Evolutionary conservation across 2,797 vertebrate species (phyloP), one percentile per base, ranked within the genome.

Genomic region (Acanthopagrus latus): DNA sequence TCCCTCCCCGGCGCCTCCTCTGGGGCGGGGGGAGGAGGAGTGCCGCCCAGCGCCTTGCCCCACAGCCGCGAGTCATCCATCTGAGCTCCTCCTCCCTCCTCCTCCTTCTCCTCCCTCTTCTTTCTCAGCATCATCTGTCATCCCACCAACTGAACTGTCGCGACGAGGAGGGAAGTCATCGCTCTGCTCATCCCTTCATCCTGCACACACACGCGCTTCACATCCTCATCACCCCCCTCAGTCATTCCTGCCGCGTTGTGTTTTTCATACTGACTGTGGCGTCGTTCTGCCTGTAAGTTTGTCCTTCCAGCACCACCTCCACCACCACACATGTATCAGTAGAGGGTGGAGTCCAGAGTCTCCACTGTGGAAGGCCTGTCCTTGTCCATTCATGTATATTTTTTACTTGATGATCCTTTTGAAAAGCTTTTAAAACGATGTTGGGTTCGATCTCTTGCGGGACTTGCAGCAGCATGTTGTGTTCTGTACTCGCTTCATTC

Each of bases 51-150:
- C 78, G 92, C 90, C 92, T 93, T 93, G 88, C 86, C 95, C 27
- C 91, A 94, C 86, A 95, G 93, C 94, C 84, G 91, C 85, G 93
- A 97, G 88, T 95, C 95, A 29, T 95, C 95, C 0, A 93, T 97
- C 89, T 97, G 95, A 97, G 91, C 93, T 87, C 75, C 82, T 70
- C 71, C 72, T 69, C 76, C 56, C 25, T 27, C 78, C 46, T 38
- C 59, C 14, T 50, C 17, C 51, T 75, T 68, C 47, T 62, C 33
- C 27, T 27, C 27, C 27, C 50, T 76, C 76, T 47, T 75, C 82
- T 56, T 41, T 60, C 75, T 88, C 84, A 72, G 20, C 86, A 48
- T 81, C 86, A 71, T 80, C 73, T 59, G 78, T 84, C 82, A 83
- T 79, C 74, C 76, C 82, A 76, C 79, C 80, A 78, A 71, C 83